These are phyloP conservation scores for Masticophis lateralis DNA, from an alignment of 2,797 vertebrate genomes.

Conservation along the genomic window DNA sequence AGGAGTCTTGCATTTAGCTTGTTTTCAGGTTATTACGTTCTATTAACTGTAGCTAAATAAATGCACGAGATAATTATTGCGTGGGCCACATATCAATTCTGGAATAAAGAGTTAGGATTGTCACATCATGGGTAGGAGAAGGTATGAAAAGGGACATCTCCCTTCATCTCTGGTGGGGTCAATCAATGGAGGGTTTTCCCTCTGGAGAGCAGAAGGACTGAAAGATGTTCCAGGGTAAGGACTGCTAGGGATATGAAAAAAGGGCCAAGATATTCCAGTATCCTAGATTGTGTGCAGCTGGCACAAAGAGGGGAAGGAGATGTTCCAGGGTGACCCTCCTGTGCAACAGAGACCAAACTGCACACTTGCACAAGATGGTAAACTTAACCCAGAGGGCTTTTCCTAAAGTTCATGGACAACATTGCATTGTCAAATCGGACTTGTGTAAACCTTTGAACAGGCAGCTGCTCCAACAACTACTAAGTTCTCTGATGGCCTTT, in stretches of 20 bases:
- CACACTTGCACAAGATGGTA: background rate
- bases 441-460: no score
- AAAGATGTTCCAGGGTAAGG: rapidly evolving
- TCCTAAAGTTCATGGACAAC: background rate
- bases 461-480: background rate
- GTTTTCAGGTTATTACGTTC: background rate
- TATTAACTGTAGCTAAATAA: background rate
- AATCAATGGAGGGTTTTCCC: background rate
- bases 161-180: background rate
- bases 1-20: background rate
- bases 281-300: background rate
- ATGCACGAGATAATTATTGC: background rate
- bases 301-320: background rate
- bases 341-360: background rate
- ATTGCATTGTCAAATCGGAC: no score
- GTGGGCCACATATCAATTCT: background rate
- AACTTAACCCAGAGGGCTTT: background rate
- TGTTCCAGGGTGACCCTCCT: background rate
- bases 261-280: background rate
- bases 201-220: background rate
- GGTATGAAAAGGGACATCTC: background rate
- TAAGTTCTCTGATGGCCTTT: no score
- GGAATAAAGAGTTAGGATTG: background rate
- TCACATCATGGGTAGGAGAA: background rate
- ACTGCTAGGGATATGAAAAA: background rate